Conservation (phyloP, 1,140 invertebrate species). For the Drosophila rufa region DNA sequence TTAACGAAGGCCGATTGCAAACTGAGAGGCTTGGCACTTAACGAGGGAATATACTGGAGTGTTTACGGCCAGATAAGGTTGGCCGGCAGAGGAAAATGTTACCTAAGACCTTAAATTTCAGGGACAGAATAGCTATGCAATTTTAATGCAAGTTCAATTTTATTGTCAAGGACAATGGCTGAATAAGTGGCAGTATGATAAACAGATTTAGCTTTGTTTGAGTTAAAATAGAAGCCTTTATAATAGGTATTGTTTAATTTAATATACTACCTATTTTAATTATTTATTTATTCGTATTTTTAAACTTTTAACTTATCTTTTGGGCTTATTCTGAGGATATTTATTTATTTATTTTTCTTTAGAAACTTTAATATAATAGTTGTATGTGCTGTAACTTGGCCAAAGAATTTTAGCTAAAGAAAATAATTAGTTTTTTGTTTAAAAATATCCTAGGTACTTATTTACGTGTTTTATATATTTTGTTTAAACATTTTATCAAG, state of each 20-base stretch:
- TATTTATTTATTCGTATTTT: not conserved
- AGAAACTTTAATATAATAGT: too few species aligned
- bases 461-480: not conserved
- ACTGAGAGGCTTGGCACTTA: slow-evolving; percentile 23
- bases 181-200: not conserved
- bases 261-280: not conserved
- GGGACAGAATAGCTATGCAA: slow-evolving; percentile 5
- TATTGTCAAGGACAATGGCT: too few species aligned
- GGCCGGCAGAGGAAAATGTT: not conserved
- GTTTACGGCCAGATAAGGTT: slow-evolving; percentile 15
- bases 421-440: too few species aligned
- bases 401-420: too few species aligned
- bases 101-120: slow-evolving; percentile 5
- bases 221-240: not conserved
- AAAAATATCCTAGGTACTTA: not conserved
- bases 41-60: slow-evolving; percentile 8
- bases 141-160: not conserved
- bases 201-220: too few species aligned
- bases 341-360: too few species aligned
- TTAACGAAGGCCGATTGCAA: slow-evolving; percentile 30
- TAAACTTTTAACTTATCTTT: too few species aligned
- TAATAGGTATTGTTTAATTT: not conserved
- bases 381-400: too few species aligned
- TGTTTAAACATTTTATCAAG: not conserved
- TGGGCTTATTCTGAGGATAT: too few species aligned